Evolutionary conservation across 1,140 invertebrate species (phyloP).

Genomic region (Scaptomyza hsui): DNA sequence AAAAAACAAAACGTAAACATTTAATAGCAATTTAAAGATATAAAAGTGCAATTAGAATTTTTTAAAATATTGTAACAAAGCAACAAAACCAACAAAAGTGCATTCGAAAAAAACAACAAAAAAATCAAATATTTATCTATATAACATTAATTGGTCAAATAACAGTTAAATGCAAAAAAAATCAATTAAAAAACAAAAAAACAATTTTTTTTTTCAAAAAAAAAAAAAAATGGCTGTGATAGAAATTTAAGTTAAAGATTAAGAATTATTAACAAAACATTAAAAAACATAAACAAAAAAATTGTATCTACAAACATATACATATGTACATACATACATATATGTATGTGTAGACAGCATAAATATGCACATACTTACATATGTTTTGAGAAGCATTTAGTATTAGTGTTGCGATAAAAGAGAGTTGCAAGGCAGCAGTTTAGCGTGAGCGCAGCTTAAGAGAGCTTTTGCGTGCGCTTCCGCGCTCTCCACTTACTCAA

Average conservation of each 20-base stretch:
- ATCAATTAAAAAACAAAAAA: constrained; percentile 24
- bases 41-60: constrained; percentile 82
- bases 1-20: constrained; percentile 17
- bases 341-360: constrained; percentile 23
- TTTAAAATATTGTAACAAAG: constrained; percentile 71
- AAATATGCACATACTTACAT: constrained; percentile 15
- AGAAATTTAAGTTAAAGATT: constrained; percentile 73
- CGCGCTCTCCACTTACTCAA: neutral
- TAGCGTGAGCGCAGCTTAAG: constrained; percentile 16
- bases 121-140: constrained; percentile 49
- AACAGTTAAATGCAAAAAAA: constrained; percentile 37
- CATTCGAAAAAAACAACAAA: constrained; percentile 61
- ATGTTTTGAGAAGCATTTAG: constrained; percentile 34
- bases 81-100: constrained; percentile 65
- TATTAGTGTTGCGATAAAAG: constrained; percentile 22
- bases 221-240: constrained; percentile 70
- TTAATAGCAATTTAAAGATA: constrained; percentile 56
- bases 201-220: constrained; percentile 62
- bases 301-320: constrained; percentile 12
- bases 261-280: constrained; percentile 43
- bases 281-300: constrained; percentile 5
- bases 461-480: constrained; percentile 1
- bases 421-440: constrained; percentile 9
- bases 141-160: constrained; percentile 58
- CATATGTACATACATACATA: constrained; percentile 30